Evolutionary conservation across 2,113 vertebrate species (phyloP).

Genomic region (Aspidoscelis tigris): DNA sequence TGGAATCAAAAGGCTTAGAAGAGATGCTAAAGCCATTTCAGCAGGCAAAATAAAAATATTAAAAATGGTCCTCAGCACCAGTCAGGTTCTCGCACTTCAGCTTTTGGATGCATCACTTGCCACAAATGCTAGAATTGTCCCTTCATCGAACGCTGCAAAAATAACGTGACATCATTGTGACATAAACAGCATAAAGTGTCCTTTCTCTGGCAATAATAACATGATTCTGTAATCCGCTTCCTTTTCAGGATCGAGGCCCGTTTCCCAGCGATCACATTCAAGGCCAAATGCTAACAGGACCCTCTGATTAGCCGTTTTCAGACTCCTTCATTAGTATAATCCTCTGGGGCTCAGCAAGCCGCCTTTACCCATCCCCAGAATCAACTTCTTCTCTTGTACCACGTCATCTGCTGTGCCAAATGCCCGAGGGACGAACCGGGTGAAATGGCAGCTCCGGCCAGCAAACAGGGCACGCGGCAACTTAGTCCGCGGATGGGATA

Average conservation of each 20-base stretch:
- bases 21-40: neutral
- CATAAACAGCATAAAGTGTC: neutral
- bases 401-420: no score
- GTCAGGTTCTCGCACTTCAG: neutral
- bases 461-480: rapidly evolving
- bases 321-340: neutral
- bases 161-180: neutral
- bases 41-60: neutral
- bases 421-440: neutral
- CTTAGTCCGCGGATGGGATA: slow-evolving; percentile 13
- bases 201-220: neutral
- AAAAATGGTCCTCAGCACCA: neutral
- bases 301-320: neutral
- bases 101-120: neutral
- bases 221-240: neutral
- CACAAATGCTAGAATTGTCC: neutral
- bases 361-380: neutral
- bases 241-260: neutral
- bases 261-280: neutral
- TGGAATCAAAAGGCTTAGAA: neutral
- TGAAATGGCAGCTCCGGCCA: neutral
- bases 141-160: neutral
- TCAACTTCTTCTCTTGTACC: neutral
- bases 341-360: neutral
- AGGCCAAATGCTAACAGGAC: no score